Evolutionary conservation across 1,140 invertebrate genomes (phyloP).

Genomic region (Chlorops oryzae): DNA sequence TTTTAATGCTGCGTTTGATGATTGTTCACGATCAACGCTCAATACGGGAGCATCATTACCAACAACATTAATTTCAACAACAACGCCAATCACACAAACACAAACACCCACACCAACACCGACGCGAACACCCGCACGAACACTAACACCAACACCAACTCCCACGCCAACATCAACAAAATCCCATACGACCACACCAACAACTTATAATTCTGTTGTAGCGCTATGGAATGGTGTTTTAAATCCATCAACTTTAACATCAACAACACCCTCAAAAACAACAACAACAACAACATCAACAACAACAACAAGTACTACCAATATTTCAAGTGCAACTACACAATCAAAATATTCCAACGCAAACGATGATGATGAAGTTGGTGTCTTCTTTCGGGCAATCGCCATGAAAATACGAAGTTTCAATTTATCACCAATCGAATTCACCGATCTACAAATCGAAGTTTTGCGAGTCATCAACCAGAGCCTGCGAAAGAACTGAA

Average conservation of each 20-base stretch:
- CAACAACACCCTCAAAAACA: not conserved
- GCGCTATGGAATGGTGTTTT: not conserved
- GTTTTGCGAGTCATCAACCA: slow-evolving; percentile 40
- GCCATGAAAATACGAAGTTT: slow-evolving; percentile 44
- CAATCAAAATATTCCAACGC: not conserved
- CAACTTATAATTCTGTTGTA: too few species aligned
- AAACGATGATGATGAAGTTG: slow-evolving; percentile 44
- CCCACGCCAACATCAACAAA: not conserved
- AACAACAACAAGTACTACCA: not conserved
- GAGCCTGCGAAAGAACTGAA: slow-evolving; percentile 35
- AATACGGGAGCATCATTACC: too few species aligned
- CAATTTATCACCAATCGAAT: slow-evolving; percentile 37
- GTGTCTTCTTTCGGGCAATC: slow-evolving; percentile 41
- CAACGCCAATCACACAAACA: not conserved
- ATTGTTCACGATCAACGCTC: too few species aligned
- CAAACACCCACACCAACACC: not conserved
- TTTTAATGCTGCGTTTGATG: too few species aligned
- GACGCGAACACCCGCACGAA: not conserved
- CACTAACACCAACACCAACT: slow-evolving; percentile 1
- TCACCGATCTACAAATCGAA: slow-evolving; percentile 42
- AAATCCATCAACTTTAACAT: too few species aligned
- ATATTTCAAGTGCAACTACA: not conserved
- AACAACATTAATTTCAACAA: slow-evolving; percentile 2
- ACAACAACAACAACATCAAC: slow-evolving; percentile 1
- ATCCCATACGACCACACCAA: slow-evolving; percentile 1